Base-by-base conservation (phyloP, 2,888 invertebrate species). In the Nebria salina region DNA sequence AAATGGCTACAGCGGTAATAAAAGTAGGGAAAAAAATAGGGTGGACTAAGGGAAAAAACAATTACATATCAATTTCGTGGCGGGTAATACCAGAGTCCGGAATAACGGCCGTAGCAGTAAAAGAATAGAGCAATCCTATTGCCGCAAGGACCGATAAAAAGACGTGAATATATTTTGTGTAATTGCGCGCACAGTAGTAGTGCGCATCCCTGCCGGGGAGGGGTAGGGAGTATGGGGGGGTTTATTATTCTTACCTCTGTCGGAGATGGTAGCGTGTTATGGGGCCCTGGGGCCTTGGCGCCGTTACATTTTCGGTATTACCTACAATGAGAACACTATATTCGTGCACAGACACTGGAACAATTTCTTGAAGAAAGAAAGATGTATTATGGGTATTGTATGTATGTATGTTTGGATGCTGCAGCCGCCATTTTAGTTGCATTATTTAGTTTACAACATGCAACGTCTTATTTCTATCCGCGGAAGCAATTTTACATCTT, bases 151-250 rank as follows among this genome's bases (percentile, higher is more conserved):
- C 88, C 88, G 85, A 88, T 89, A 89, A 89, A 89, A 89, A 89
- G 89, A 88, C 89, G 88, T 89, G 89, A 89, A 89, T 89, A 89
- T 88, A 89, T 89, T 89, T 89, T 88, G 89, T 88, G 89, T 89
- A 89, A 89, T 89, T 89, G 89, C 87, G 86, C 88, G 8, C 15
- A 13, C n/a, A 66, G 66, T 11, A 2, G n/a, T 13, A 66, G 66
- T 13, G n/a, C 66, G 25, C 66, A 20, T 20, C 11, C 3, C 0
- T 6, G 65, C 3, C 15, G n/a, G 13, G 83, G 83, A 80, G 83
- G 84, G 85, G 86, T 84, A 84, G 65, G 20, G 13, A 54, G 9
- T n/a, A n/a, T 20, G 25, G 76, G 72, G n/a, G 81, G 41, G 7
- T 54, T 54, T 54, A 54, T 54, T 54, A 54, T 54, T 54, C 54